Conservation (phyloP, 1,140 invertebrate genomes). For the Ips nitidus region DNA sequence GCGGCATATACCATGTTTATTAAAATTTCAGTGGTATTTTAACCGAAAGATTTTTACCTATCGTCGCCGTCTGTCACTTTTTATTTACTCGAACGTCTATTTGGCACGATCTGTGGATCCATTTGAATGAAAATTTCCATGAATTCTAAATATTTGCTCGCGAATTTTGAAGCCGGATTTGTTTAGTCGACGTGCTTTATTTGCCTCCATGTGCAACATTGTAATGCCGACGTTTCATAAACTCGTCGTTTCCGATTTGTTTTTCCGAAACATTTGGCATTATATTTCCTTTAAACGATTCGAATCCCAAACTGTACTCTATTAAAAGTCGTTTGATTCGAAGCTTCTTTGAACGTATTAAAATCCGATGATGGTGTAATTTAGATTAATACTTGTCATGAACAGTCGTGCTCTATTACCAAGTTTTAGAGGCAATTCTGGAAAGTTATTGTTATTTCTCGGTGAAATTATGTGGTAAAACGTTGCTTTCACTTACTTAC, state of each 20-base stretch:
- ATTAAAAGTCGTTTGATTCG: too few species aligned
- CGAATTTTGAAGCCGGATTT: slow-evolving; percentile 7
- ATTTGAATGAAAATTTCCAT: slow-evolving; percentile 16
- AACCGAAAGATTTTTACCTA: neutral
- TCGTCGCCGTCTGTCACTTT: neutral
- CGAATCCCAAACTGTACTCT: too few species aligned
- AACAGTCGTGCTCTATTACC: neutral
- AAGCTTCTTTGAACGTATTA: too few species aligned
- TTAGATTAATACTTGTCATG: neutral
- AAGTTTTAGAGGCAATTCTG: neutral
- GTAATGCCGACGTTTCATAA: slow-evolving; percentile 2
- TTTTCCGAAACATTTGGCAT: too few species aligned
- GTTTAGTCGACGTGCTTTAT: slow-evolving; percentile 8
- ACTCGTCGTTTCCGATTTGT: neutral
- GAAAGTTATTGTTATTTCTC: too few species aligned
- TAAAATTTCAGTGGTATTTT: too few species aligned
- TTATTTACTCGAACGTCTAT: slow-evolving; percentile 12
- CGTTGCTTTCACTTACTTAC: too few species aligned
- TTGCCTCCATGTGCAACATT: slow-evolving; percentile 5
- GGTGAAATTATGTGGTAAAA: too few species aligned
- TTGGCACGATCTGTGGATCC: slow-evolving; percentile 6
- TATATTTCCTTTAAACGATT: too few species aligned
- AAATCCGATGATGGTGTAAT: neutral
- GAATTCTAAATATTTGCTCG: slow-evolving; percentile 11
- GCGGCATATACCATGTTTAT: too few species aligned